Conservation (phyloP, 2,888 invertebrate genomes). For the Agrotis ipsilon region DNA sequence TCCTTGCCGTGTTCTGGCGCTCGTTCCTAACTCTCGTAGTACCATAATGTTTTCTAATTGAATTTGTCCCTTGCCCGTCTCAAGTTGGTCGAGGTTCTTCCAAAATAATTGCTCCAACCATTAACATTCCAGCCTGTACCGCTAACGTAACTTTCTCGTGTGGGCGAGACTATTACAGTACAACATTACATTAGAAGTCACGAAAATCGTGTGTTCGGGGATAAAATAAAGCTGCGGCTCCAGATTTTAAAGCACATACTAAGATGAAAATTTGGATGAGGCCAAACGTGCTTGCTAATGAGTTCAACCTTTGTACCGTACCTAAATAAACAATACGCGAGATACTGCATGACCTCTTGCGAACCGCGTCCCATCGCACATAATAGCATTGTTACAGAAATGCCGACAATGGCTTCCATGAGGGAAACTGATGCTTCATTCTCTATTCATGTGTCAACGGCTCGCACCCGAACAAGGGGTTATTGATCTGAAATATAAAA, state of each 20-base stretch:
- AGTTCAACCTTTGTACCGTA: constrained; percentile 54
- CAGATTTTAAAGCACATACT: constrained; percentile 41
- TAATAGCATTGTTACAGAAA: constrained; percentile 65
- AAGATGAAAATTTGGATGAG: constrained; percentile 45
- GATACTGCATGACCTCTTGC: constrained; percentile 49
- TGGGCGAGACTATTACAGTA: constrained; percentile 73
- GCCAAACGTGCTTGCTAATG: constrained; percentile 55
- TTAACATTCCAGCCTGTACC: constrained; percentile 81
- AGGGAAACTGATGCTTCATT: constrained; percentile 78
- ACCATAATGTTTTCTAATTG: constrained; percentile 67
- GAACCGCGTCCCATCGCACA: constrained; percentile 53
- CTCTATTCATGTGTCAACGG: constrained; percentile 83
- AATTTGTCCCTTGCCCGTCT: constrained; percentile 75
- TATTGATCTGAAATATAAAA: constrained; percentile 86
- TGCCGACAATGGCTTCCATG: constrained; percentile 76
- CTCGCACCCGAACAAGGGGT: constrained; percentile 80
- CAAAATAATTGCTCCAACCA: constrained; percentile 80
- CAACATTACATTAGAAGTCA: constrained; percentile 74
- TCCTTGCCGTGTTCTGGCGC: constrained; percentile 61
- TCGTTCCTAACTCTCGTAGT: constrained; percentile 42
- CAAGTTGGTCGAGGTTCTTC: constrained; percentile 71
- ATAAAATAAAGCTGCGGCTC: constrained; percentile 59
- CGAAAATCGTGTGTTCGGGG: constrained; percentile 64
- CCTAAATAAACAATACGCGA: constrained; percentile 55
- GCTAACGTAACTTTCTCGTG: constrained; percentile 79